Evolutionary conservation across 2,113 vertebrate genomes (phyloP).

Genomic region (Gobius niger): DNA sequence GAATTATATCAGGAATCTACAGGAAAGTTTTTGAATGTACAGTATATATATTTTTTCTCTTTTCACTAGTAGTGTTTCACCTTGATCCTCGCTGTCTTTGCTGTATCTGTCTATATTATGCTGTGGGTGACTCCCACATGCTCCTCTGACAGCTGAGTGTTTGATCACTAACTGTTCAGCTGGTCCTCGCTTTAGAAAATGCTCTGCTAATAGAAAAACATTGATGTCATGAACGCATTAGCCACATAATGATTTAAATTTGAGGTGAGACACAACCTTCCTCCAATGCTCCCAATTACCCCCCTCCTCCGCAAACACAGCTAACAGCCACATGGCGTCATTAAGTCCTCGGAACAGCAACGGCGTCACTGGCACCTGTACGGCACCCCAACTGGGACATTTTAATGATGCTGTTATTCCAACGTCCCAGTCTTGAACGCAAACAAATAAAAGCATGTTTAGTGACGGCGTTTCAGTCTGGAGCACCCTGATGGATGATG

Average conservation of each 20-base stretch:
- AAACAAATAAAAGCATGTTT: constrained; percentile 60
- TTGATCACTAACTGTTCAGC: constrained; percentile 27
- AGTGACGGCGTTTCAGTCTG: constrained; percentile 37
- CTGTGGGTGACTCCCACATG: constrained; percentile 20
- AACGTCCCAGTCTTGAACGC: constrained; percentile 19
- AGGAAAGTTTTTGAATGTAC: no score
- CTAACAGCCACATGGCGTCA: constrained; percentile 44
- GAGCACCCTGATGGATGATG: no score
- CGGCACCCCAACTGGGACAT: constrained; percentile 17
- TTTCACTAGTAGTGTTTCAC: no score
- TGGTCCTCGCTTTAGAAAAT: background rate
- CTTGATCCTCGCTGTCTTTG: constrained; percentile 16
- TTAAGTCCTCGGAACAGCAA: constrained; percentile 49
- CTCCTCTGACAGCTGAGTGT: constrained; percentile 5
- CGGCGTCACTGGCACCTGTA: constrained; percentile 47
- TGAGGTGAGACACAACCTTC: constrained; percentile 30
- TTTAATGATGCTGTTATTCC: constrained; percentile 4
- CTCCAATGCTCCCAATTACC: constrained; percentile 8
- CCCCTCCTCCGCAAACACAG: constrained; percentile 6
- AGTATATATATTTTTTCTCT: no score
- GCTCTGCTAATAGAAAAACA: constrained; percentile 46
- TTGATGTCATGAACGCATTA: constrained; percentile 50
- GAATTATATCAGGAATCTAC: no score
- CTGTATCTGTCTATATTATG: constrained; percentile 20
- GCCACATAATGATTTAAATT: constrained; percentile 32